phyloP scores from a whole-genome alignment of 2,888 invertebrate genomes.

The Drosophila meridiana region DNA sequence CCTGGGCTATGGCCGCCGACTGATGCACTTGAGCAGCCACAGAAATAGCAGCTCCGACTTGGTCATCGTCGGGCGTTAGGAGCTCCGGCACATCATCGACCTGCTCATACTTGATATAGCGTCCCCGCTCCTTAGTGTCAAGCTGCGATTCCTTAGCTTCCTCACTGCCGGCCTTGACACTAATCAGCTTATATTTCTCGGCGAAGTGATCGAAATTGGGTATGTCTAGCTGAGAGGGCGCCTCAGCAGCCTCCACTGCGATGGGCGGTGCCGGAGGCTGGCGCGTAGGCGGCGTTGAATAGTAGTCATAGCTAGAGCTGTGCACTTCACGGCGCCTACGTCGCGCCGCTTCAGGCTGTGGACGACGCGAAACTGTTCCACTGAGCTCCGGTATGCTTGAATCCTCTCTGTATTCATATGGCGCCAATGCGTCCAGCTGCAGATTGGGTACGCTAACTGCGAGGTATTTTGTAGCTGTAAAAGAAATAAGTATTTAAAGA shows the following conservation, averaged over 20 bases:
- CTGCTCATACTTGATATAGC: slow-evolving; percentile 78
- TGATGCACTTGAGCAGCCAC: slow-evolving; percentile 67
- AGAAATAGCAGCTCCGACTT: slow-evolving; percentile 53
- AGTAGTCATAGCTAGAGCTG: slow-evolving; percentile 54
- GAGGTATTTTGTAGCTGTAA: slow-evolving; percentile 45
- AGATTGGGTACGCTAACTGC: slow-evolving; percentile 70
- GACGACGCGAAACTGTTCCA: slow-evolving; percentile 30
- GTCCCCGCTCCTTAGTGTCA: slow-evolving; percentile 48
- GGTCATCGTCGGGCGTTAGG: slow-evolving; percentile 64
- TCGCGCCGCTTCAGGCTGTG: slow-evolving; percentile 32
- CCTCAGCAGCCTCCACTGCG: slow-evolving; percentile 11
- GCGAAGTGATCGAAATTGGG: slow-evolving; percentile 72
- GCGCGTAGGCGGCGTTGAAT: slow-evolving; percentile 59
- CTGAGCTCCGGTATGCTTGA: slow-evolving; percentile 31
- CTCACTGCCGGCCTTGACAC: slow-evolving; percentile 33
- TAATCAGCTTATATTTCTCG: slow-evolving; percentile 64
- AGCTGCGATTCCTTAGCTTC: slow-evolving; percentile 15
- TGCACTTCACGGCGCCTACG: slow-evolving; percentile 49
- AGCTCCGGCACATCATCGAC: slow-evolving; percentile 76
- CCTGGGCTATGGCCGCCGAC: neutral
- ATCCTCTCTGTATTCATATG: slow-evolving; percentile 22
- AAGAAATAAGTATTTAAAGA: neutral
- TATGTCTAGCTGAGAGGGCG: slow-evolving; percentile 47
- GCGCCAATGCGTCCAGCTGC: slow-evolving; percentile 25
- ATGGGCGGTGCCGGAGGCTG: slow-evolving; percentile 64